Evolutionary conservation across 2,113 vertebrate species (phyloP), one percentile per base, ranked within the genome.

Genomic region (Phalacrocorax pelagicus): DNA sequence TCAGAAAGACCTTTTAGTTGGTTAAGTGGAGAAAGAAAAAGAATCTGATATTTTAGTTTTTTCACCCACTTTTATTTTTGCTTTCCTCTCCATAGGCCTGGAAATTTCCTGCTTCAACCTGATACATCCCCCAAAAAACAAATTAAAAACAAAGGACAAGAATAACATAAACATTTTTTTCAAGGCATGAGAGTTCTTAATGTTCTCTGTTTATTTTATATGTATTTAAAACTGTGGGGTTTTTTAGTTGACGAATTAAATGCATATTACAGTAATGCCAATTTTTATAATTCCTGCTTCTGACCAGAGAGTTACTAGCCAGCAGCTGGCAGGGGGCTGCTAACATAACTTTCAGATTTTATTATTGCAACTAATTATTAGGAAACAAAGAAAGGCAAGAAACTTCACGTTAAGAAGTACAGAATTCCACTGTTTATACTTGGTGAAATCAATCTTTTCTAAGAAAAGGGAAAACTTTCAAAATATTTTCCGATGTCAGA

Each of bases 151-250:
- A 30, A 58, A 18, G 0, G 38, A 10, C 7, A 29, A 42, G 70
- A 15, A 2, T 24, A 49, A 42, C 30, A 11, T 51, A 58, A 13
- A 23, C 8, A 11, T 17, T 72, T 54, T 54, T 90, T 90, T 62
- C 58, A 63, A 46, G 40, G 11, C 21, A 10, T 63, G 23, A 30
- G 9, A 24, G 5, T 79, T 67, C 38, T 46, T 85, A 36, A 61
- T 42, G 2, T 36, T 95, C 8, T 51, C 14, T 57, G 10, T 24
- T 86, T 79, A 44, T 65, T 92, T 61, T 36, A 58, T n/a, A 12
- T 65, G 5, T 51, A 15, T 92, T 59, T 58, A 23, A 12, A 86
- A 69, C 4, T 10, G 1, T 21, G 5, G 2, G 3, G 0, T 0
- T 3, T 71, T 58, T 67, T 13, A 85, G 32, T 11, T 57, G 14